Percentiles rank a stretch among this genome's conserved stretches.
Evolutionary conservation across 2,113 vertebrate genomes (phyloP).

Genomic region (Plestiodon gilberti): DNA sequence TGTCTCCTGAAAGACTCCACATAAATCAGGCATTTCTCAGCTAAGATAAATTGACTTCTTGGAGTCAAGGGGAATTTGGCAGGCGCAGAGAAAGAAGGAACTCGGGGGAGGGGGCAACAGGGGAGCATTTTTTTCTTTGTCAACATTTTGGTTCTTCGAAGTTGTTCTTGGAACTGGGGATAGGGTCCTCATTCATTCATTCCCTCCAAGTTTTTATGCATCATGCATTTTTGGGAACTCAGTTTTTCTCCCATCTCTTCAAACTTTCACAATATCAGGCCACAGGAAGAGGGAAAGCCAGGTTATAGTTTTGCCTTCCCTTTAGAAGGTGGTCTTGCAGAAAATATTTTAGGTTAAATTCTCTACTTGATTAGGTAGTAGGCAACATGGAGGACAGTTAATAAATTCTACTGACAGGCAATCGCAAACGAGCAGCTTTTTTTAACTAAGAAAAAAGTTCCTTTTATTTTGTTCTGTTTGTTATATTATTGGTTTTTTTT

Average conservation of each 20-base stretch:
- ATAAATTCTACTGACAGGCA: background rate
- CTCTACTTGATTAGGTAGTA: background rate
- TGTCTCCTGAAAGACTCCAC: background rate
- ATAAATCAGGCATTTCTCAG: constrained; percentile 27
- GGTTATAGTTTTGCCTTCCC: too few species aligned
- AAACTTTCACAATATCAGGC: background rate
- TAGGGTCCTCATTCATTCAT: too few species aligned
- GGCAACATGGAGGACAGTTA: background rate
- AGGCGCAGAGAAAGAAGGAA: constrained; percentile 45
- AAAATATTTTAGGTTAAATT: background rate
- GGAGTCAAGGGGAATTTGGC: constrained; percentile 30
- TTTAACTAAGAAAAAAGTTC: background rate
- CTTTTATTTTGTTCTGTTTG: background rate
- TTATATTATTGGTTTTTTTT: background rate
- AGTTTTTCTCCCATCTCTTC: background rate
- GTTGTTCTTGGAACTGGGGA: background rate
- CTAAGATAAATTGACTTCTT: constrained; percentile 16
- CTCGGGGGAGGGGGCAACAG: background rate
- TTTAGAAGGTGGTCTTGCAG: too few species aligned
- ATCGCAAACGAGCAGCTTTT: background rate
- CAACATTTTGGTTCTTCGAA: background rate
- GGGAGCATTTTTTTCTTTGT: background rate
- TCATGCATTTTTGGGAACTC: background rate
- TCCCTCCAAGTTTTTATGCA: background rate
- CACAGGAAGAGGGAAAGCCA: background rate